Percentiles rank a stretch among this genome's conserved stretches.
These are phyloP conservation scores for Lithobius niger DNA, from an alignment of 1,140 invertebrate genomes.

Conservation along the genomic window DNA sequence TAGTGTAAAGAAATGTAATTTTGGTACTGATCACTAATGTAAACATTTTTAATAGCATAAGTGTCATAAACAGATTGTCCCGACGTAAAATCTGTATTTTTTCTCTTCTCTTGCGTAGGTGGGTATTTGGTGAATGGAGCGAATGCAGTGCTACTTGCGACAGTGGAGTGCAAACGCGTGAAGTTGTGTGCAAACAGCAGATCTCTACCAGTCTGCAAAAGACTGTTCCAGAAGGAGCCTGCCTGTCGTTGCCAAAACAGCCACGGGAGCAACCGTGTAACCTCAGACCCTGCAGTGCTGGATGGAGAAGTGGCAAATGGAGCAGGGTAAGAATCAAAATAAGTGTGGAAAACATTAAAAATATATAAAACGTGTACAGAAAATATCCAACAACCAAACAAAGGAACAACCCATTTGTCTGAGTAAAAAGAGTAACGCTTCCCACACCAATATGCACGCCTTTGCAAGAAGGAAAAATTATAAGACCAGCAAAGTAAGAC, in stretches of 20 bases:
- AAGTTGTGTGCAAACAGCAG: constrained; percentile 38
- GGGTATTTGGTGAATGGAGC: constrained; percentile 38
- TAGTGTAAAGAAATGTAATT: no score
- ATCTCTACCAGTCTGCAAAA: constrained; percentile 37
- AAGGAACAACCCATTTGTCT: no score
- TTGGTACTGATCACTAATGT: constrained; percentile 5
- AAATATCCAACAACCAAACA: no score
- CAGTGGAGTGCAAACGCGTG: constrained; percentile 42
- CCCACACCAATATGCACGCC: no score
- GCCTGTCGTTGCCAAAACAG: constrained; percentile 9
- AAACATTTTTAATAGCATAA: no score
- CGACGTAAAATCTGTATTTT: no score
- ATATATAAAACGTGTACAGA: no score
- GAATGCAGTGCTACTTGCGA: constrained; percentile 55
- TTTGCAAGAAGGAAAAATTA: no score
- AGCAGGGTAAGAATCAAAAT: constrained; percentile 20
- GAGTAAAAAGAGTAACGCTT: no score
- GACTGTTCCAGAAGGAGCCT: constrained; percentile 30
- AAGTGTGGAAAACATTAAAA: no score
- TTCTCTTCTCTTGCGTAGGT: constrained; percentile 26
- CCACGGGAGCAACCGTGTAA: constrained; percentile 34
- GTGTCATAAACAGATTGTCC: no score
- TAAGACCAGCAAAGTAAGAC: no score
- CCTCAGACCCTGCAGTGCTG: constrained; percentile 17
- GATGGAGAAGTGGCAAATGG: constrained; percentile 25